These are phyloP conservation scores for Gasterosteus nipponicus DNA, from an alignment of 2,113 vertebrate species.

Conservation along the genomic window DNA sequence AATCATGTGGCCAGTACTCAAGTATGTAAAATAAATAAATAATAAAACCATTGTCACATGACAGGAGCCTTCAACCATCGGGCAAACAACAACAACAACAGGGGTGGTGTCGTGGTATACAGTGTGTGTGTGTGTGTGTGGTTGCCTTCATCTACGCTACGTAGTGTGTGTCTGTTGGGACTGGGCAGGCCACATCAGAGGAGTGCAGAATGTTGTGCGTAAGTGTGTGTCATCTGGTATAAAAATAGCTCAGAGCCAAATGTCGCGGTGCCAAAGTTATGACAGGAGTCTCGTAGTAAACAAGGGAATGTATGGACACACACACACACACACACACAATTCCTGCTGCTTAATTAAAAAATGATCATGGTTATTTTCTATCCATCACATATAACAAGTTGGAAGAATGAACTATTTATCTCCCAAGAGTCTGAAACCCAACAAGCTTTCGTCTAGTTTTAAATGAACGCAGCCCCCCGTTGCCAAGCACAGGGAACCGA, in stretches of 20 bases:
- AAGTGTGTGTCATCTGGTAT: conserved; percentile 30
- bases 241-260: conserved; percentile 55
- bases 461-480: background rate
- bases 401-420: no score
- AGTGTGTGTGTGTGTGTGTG: background rate
- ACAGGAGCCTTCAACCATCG: background rate
- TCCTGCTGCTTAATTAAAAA: no score
- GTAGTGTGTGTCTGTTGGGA: background rate
- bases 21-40: background rate
- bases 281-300: conserved; percentile 39
- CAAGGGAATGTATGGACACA: conserved; percentile 16
- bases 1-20: background rate
- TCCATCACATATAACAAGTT: no score
- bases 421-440: background rate
- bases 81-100: background rate
- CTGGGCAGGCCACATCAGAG: conserved; percentile 25
- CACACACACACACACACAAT: background rate
- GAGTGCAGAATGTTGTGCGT: conserved; percentile 11
- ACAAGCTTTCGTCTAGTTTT: background rate
- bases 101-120: background rate
- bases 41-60: background rate
- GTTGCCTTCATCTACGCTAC: background rate
- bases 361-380: no score
- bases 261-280: conserved; percentile 27
- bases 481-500: background rate